phyloP scores from a whole-genome alignment of 2,797 vertebrate species.

The Remorina albescens region DNA sequence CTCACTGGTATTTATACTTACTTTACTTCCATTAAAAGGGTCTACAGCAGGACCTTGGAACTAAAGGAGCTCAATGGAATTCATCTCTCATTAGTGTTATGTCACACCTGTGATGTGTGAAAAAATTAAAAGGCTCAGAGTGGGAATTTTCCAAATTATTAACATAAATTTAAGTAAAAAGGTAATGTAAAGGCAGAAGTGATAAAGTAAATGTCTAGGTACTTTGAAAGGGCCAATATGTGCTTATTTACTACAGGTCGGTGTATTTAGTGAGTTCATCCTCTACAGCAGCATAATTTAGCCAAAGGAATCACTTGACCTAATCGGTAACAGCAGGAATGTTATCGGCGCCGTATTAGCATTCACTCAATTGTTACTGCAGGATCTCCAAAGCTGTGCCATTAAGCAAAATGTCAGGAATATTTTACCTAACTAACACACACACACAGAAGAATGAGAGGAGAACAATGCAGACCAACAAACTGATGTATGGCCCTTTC shows the following conservation, averaged over 20 bases:
- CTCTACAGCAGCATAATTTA: conserved; percentile 58
- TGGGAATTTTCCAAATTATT: no score
- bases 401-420: conserved; percentile 62
- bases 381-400: conserved; percentile 43
- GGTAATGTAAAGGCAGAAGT: background rate
- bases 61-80: background rate
- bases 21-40: background rate
- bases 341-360: conserved; percentile 46
- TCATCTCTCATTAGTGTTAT: background rate
- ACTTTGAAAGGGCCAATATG: background rate
- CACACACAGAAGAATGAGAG: conserved; percentile 17
- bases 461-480: conserved; percentile 24
- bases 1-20: no score
- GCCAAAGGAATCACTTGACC: conserved; percentile 46
- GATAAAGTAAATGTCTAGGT: background rate
- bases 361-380: conserved; percentile 54
- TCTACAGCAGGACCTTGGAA: background rate
- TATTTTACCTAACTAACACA: conserved; percentile 36
- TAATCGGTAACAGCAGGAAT: conserved; percentile 58
- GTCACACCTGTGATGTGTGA: background rate
- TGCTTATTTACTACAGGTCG: conserved; percentile 17
- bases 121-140: no score
- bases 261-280: conserved; percentile 23
- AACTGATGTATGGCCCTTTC: conserved; percentile 41
- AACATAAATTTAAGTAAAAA: background rate